Base-by-base conservation (phyloP, 2,797 vertebrate genomes). In the Xiphorhynchus erythropygius region DNA sequence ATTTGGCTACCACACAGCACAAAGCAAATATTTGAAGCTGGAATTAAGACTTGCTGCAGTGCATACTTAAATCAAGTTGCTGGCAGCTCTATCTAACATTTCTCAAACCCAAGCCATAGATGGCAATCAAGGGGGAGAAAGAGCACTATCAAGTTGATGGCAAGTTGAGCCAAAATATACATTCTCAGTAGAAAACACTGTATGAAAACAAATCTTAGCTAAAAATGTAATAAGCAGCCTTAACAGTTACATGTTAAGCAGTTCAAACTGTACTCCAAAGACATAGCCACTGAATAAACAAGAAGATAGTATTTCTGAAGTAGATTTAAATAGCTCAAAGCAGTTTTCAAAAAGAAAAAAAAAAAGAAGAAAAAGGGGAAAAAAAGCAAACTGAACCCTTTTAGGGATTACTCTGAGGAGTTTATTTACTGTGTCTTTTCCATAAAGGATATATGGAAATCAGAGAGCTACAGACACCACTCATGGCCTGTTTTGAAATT, bases 391-490 rank as follows among this genome's bases (percentile, higher is more conserved):
- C 97, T 91, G 97, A 98, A 98, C 98, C 98, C 98, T 99, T 99
- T 99, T 98, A 98, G 98, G 98, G 99, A 99, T 99, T 99, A 99
- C 98, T 99, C 98, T 97, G 98, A 99, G 98, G 99, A 99, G 98
- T 98, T 98, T 99, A 99, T 99, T 99, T 99, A 98, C 98, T 98
- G 98, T 99, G 98, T 98, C 98, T 99, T 98, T 98, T 98, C 98
- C 98, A 98, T 98, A 98, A 99, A 99, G 98, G 98, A 98, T 98
- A 98, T 99, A 99, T 99, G 99, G 99, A 99, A 99, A 99, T 99
- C 99, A 99, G 98, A 99, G 98, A 96, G 98, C 98, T 98, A 98
- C 99, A 99, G 99, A 99, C 98, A 99, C 98, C 98, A 98, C 98
- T 99, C 98, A 98, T 98, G 97, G 98, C 98, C 98, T 99, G 98